Base-by-base conservation (phyloP, 2,113 vertebrate genomes). In the Bettongia penicillata region DNA sequence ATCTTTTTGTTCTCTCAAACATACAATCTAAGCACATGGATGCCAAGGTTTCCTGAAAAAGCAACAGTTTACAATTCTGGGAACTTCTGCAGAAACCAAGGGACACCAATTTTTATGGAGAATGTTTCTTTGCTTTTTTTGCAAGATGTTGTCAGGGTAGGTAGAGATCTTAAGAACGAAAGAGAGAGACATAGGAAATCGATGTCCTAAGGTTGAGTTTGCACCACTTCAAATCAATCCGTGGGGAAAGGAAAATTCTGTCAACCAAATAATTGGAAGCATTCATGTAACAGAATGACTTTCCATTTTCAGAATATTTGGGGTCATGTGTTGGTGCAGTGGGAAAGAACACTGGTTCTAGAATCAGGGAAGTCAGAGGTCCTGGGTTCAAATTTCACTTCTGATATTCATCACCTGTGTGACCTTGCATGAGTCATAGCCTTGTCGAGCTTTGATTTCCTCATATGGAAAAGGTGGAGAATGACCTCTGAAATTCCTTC, bases 11-110 rank as follows among this genome's bases (percentile, higher is more conserved):
- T 95, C 95, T 93, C 52, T n/a, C 7, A 91, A 53, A 48, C 14
- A 3, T 0, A 0, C 19, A 43, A 14, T 50, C 95, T 51, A 0
- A 50, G 3, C 47, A 84, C 1, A 48, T 0, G 37, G 0, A 9
- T 68, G 8, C 0, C 51, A 0, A 3, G 47, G 28, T 19, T 22
- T 95, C 93, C 23, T 31, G 2, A 0, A 2, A 77, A 3, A 2
- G n/a, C 91, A 51, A 11, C 24, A 31, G 49, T 90, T 12, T 89
- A 6, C 2, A 93, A 2, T 0, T 55, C 93, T 53, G 28, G 2
- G n/a, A 23, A 16, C 10, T 55, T 95, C 28, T 48, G 77, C 16
- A 43, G n/a, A 84, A 43, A 84, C 16, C 37, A 84, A 43, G 68
- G 6, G 37, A 6, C 57, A 14, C 19, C 51, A 51, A 52, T 48